Percentiles rank a stretch among this genome's conserved stretches.
These are phyloP conservation scores for Patella pellucida DNA, from an alignment of 2,888 invertebrate species.

Conservation along the genomic window DNA sequence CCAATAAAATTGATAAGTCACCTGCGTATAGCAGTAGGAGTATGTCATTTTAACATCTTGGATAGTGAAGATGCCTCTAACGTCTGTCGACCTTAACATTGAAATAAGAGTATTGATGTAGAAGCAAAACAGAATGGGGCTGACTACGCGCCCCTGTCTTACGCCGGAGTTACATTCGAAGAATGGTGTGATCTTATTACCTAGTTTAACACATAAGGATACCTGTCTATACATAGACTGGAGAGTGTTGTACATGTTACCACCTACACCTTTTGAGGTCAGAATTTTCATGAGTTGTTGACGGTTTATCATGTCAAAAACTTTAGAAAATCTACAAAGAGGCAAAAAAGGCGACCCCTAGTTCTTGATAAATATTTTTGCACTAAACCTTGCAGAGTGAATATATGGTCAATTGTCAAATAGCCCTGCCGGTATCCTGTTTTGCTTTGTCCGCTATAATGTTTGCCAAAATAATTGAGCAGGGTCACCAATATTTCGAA, in stretches of 20 bases:
- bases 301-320: not conserved
- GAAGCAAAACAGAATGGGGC: no score
- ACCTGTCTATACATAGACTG: conserved; percentile 7
- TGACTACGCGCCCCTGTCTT: conserved; percentile 20
- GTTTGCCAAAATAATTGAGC: no score
- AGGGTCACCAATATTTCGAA: no score
- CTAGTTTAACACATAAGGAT: not conserved
- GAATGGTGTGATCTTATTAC: conserved; percentile 1
- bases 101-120: no score
- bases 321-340: not conserved
- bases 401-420: conserved; percentile 5
- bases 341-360: conserved; percentile 8
- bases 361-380: conserved; percentile 9
- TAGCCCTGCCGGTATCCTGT: conserved; percentile 3
- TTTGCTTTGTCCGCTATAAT: no score
- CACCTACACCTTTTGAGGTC: not conserved
- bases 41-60: no score
- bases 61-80: no score
- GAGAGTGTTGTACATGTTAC: conserved; percentile 4
- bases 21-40: no score
- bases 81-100: no score
- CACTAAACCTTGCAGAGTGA: not conserved
- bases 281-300: not conserved
- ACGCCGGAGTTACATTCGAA: conserved; percentile 16
- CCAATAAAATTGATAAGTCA: no score